These are phyloP conservation scores for Osmerus mordax DNA, from an alignment of 2,113 vertebrate species.

Conservation along the genomic window DNA sequence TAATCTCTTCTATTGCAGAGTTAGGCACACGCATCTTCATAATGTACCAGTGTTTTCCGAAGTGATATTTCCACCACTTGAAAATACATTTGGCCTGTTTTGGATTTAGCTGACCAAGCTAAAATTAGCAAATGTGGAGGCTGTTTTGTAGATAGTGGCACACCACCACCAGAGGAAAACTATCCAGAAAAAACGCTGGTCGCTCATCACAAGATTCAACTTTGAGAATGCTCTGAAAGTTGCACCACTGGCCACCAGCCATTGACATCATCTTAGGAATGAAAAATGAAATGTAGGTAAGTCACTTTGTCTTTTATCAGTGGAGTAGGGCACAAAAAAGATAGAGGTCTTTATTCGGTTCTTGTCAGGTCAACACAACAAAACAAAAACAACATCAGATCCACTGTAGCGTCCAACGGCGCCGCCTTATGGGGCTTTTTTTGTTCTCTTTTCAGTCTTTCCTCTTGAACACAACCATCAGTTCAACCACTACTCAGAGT, in stretches of 20 bases:
- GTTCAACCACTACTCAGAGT: neutral
- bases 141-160: neutral
- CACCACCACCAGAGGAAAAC: neutral
- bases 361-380: neutral
- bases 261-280: neutral
- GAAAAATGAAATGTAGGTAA: neutral
- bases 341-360: neutral
- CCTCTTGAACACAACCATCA: neutral
- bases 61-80: neutral
- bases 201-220: neutral
- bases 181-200: neutral
- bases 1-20: constrained; percentile 7
- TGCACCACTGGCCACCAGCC: neutral
- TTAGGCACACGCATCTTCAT: constrained; percentile 9
- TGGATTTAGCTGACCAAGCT: neutral
- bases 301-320: neutral
- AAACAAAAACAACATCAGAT: neutral
- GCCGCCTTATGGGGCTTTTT: neutral
- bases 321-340: neutral
- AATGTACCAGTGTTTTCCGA: neutral
- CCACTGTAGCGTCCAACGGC: neutral
- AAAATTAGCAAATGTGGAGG: neutral
- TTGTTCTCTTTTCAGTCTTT: neutral
- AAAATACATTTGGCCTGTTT: neutral
- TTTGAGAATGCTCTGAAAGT: neutral